phyloP scores from a whole-genome alignment of 2,888 invertebrate genomes.

The Drosophila anceps region DNA sequence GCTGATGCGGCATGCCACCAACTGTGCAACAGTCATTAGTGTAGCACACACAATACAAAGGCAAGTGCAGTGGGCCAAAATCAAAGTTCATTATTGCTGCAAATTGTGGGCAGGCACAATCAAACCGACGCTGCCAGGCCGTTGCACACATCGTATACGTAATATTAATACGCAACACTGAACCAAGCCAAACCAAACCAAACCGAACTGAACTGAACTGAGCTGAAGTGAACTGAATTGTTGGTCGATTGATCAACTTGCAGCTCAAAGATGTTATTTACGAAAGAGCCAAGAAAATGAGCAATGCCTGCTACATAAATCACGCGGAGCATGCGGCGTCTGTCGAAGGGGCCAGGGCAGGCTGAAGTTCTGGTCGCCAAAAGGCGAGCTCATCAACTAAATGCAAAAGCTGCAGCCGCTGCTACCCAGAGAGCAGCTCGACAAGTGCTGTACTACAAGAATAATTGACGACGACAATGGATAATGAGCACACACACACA shows the following conservation, averaged over 20 bases:
- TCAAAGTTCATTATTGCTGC: slow-evolving; percentile 68
- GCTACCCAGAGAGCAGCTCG: slow-evolving; percentile 38
- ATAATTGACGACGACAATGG: slow-evolving; percentile 78
- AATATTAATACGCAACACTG: slow-evolving; percentile 60
- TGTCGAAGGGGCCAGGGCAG: not conserved
- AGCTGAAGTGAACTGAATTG: slow-evolving; percentile 8
- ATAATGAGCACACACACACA: slow-evolving; percentile 65
- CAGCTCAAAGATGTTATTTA: slow-evolving; percentile 47
- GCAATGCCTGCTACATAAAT: slow-evolving; percentile 63
- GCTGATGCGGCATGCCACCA: not conserved
- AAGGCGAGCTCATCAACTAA: slow-evolving; percentile 72
- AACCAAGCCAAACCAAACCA: not conserved
- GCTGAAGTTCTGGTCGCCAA: slow-evolving; percentile 29
- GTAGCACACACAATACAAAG: slow-evolving; percentile 21
- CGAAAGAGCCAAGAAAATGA: slow-evolving; percentile 62
- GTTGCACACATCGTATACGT: slow-evolving; percentile 66
- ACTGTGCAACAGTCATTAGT: slow-evolving; percentile 44
- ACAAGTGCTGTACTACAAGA: slow-evolving; percentile 68
- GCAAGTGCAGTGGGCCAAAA: slow-evolving; percentile 27
- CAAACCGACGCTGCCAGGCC: slow-evolving; percentile 19
- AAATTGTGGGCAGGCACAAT: slow-evolving; percentile 56
- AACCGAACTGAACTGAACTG: slow-evolving; percentile 20
- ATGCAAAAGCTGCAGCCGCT: slow-evolving; percentile 62
- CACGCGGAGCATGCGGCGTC: slow-evolving; percentile 30
- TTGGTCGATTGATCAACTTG: slow-evolving; percentile 67